phyloP scores from a whole-genome alignment of 2,113 vertebrate genomes.

The Leptobrachium leishanense region DNA sequence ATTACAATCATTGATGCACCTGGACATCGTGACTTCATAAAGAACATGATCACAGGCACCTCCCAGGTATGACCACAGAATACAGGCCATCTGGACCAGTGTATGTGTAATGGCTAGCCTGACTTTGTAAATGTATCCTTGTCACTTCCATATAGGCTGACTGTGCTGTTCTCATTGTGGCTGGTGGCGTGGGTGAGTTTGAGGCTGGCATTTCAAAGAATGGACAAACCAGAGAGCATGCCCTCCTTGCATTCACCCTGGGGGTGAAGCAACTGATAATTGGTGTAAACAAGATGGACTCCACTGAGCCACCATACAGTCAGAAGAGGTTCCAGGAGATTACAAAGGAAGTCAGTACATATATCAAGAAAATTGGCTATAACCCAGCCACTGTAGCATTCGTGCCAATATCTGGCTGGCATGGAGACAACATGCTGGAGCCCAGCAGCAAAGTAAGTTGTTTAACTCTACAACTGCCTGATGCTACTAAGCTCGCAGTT shows the following conservation, averaged over 20 bases:
- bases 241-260: conserved; percentile 73
- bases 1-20: conserved; percentile 78
- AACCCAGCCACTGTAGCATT: conserved; percentile 61
- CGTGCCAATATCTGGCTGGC: conserved; percentile 66
- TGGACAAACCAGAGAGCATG: conserved; percentile 77
- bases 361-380: conserved; percentile 69
- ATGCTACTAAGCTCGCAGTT: too few species aligned
- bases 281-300: conserved; percentile 66
- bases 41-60: conserved; percentile 84
- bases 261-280: conserved; percentile 72
- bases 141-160: conserved; percentile 62
- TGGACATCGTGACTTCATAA: conserved; percentile 81
- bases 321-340: conserved; percentile 62
- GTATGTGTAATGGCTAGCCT: background rate
- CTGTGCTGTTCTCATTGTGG: conserved; percentile 75
- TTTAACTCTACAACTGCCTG: background rate
- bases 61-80: conserved; percentile 63
- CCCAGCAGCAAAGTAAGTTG: conserved; percentile 57
- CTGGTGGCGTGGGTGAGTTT: conserved; percentile 75
- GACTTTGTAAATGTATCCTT: too few species aligned
- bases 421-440: conserved; percentile 66
- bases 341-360: conserved; percentile 63
- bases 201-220: conserved; percentile 81
- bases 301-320: conserved; percentile 64
- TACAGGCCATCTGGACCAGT: background rate